Percentiles rank a stretch among this genome's conserved stretches.
These are phyloP conservation scores for Trematocara macrostoma DNA, from an alignment of 2,113 vertebrate genomes.

Conservation along the genomic window DNA sequence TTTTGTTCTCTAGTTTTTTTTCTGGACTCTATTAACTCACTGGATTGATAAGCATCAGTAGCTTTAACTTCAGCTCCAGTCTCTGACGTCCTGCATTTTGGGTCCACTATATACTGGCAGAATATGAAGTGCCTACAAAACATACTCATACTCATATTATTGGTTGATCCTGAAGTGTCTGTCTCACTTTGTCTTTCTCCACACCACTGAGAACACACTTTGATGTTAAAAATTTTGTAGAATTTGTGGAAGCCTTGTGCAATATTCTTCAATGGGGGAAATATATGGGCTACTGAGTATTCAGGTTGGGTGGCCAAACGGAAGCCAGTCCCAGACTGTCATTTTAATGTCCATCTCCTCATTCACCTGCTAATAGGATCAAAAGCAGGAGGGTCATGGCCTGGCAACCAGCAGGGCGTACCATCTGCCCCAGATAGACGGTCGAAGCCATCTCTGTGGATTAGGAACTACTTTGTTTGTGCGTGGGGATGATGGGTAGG, in stretches of 20 bases:
- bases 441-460: constrained; percentile 37
- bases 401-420: constrained; percentile 18
- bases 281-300: constrained; percentile 45
- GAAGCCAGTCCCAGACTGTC: constrained; percentile 42
- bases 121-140: not conserved
- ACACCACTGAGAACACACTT: not conserved
- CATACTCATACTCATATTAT: not conserved
- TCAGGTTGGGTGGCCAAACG: constrained; percentile 41
- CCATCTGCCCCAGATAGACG: constrained; percentile 63
- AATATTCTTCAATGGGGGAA: constrained; percentile 25
- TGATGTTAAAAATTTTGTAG: not conserved
- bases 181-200: not conserved
- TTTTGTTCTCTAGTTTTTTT: not conserved
- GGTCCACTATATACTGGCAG: not conserved
- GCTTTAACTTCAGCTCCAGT: not conserved
- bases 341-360: constrained; percentile 64
- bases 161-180: not conserved
- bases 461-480: constrained; percentile 35
- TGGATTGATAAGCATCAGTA: not conserved
- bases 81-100: not conserved
- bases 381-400: constrained; percentile 56
- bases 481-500: not conserved
- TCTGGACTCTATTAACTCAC: not conserved
- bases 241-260: constrained; percentile 12
- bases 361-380: constrained; percentile 72